Evolutionary conservation across 2,888 invertebrate species (phyloP).

Genomic region (Sepioteuthis lessoniana): DNA sequence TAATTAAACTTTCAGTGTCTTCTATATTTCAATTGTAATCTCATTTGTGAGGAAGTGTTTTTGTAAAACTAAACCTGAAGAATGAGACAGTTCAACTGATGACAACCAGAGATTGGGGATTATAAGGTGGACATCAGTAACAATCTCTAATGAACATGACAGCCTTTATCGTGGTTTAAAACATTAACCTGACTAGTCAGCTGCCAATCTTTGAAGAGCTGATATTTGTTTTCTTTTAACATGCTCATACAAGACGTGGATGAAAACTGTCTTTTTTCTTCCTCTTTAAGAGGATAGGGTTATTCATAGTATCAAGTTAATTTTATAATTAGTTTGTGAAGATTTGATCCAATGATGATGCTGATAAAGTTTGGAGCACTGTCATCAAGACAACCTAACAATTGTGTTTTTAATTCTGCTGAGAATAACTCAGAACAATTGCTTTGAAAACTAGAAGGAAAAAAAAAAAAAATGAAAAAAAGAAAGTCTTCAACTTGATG

Average conservation of each 20-base stretch:
- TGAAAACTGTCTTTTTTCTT: background rate
- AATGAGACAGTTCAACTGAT: background rate
- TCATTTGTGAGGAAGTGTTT: background rate
- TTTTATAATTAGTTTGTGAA: slow-evolving; percentile 13
- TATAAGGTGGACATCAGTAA: background rate
- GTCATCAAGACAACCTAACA: too few species aligned
- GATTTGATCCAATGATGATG: background rate
- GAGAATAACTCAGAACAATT: too few species aligned
- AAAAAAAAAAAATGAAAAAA: too few species aligned
- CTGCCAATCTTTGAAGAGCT: background rate
- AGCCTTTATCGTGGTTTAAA: background rate
- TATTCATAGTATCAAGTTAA: background rate
- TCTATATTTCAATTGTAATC: background rate
- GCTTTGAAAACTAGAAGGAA: too few species aligned
- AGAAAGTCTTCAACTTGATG: too few species aligned
- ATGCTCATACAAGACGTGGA: background rate
- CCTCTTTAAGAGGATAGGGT: background rate
- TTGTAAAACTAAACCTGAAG: background rate
- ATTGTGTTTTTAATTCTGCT: too few species aligned
- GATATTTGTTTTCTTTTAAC: background rate
- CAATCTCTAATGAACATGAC: background rate
- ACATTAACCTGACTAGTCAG: background rate
- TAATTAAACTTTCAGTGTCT: background rate
- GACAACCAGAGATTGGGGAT: background rate
- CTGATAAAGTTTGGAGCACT: too few species aligned